These are phyloP conservation scores for Microcebus griseorufus DNA, from an alignment of 2,113 vertebrate species.

Conservation along the genomic window DNA sequence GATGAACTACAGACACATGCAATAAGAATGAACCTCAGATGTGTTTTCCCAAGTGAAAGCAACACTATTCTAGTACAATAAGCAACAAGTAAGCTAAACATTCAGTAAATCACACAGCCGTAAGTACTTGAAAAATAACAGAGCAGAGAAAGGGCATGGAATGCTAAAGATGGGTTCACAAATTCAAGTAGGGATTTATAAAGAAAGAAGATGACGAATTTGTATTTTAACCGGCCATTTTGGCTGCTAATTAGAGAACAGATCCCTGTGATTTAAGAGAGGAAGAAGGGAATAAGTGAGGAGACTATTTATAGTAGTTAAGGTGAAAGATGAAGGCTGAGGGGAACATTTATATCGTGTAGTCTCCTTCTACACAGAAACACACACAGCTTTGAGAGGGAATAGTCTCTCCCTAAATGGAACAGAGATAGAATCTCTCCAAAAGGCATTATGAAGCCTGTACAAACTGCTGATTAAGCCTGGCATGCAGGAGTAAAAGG, in stretches of 20 bases:
- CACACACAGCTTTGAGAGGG: neutral
- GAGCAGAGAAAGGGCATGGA: neutral
- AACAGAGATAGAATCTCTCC: conserved; percentile 66
- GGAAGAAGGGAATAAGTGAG: neutral
- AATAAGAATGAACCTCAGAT: neutral
- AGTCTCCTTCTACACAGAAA: neutral
- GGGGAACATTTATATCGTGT: neutral
- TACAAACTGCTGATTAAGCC: conserved; percentile 73
- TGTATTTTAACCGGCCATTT: neutral
- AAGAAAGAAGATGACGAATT: neutral
- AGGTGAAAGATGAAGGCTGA: neutral
- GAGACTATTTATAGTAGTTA: neutral
- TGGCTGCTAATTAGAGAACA: neutral
- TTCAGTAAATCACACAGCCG: neutral
- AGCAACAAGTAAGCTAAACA: neutral
- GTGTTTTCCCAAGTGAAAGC: neutral
- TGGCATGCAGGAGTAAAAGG: neutral
- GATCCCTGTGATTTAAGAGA: neutral
- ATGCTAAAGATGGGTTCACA: neutral
- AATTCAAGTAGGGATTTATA: neutral
- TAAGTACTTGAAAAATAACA: neutral
- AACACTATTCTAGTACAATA: neutral
- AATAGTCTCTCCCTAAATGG: conserved; percentile 63
- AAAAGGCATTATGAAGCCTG: conserved; percentile 61
- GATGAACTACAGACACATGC: neutral